Evolutionary conservation across 1,140 invertebrate genomes (phyloP), one percentile per base, ranked within the genome.

Genomic region (Drosophila nasuta): DNA sequence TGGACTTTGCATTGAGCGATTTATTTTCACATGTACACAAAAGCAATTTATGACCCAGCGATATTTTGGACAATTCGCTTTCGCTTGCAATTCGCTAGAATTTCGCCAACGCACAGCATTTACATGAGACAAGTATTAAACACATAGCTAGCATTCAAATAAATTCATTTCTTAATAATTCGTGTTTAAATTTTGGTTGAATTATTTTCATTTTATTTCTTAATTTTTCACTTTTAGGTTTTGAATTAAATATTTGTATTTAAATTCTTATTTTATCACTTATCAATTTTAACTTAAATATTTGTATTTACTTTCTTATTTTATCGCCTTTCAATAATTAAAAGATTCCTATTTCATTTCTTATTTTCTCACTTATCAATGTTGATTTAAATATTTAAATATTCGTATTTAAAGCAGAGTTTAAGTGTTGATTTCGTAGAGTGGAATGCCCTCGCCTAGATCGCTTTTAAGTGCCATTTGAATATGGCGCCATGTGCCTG

Each of bases 1-100:
- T 79, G 82, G 82, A 83, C 82, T 87, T 87, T 88, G 69, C 83
- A 87, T 87, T 79, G 82, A 83, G 82, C 79, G 82, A 86, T 88
- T 88, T 82, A 88, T 75, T 63, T 57, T 57, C 67, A 17, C 72
- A 70, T 63, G 17, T 43, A 70, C 58, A 75, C 45, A 63, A 70
- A 70, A 58, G 3, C 67, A 75, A 75, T 58, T 75, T 70, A 70
- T 63, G 66, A 8, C n/a, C 59, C 35, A 70, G 35, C 33, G 35
- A 66, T n/a, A 5, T 67, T 13, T 28, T 28, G 10, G 28, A 7
- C 41, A n/a, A 28, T 58, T 35, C 57, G 30, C 17, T 35, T 43
- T 41, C 71, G 15, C 48, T 25, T 4, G 20, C 20, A 25, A 25
- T 25, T 25, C 20, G 20, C 11, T 1, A 8, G 0, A 68, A 68